Evolutionary conservation across 2,113 vertebrate genomes (phyloP), one percentile per base, ranked within the genome.

Genomic region (Pedionomus torquatus): DNA sequence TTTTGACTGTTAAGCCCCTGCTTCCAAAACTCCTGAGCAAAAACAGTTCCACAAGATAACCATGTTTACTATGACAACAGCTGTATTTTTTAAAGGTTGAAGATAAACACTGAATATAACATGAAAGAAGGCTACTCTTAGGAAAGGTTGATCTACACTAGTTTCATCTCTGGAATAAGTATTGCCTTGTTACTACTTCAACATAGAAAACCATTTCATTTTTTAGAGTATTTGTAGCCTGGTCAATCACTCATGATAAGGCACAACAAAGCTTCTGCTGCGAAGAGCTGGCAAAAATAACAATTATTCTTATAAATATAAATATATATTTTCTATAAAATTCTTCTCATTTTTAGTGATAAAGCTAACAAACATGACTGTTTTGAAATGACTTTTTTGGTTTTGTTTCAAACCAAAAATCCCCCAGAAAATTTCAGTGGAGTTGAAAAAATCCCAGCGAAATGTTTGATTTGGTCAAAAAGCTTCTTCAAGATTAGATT

Each of bases 391-490:
- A 30, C 5, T 26, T 92, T 58, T 66, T 89, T 24, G 8, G 15
- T 60, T 66, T 84, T 79, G 23, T 82, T 92, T 82, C 43, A 96
- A 87, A 60, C 20, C n/a, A 10, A 16, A 48, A 85, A 91, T 87
- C 25, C 64, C 86, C 23, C 26, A 84, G 61, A 58, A 95, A 89
- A 83, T 93, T 90, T 97, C 64, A 90, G 20, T 30, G 24, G 55
- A 90, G 43, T 74, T 54, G 49, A 95, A 93, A 93, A 97, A 93
- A 87, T 90, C 44, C 28, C 76, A 93, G 68, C 12, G 83, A 90
- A 86, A 94, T 81, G 31, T 92, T 90, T 91, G 72, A 90, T 95
- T 95, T 89, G 86, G 55, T 94, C 63, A 95, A 92, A 95, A 96
- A 87, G 4, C 33, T 31, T 83, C 55, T 83, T 94, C 52, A 70